These are phyloP conservation scores for Theretra japonica DNA, from an alignment of 2,888 invertebrate genomes.

Conservation along the genomic window DNA sequence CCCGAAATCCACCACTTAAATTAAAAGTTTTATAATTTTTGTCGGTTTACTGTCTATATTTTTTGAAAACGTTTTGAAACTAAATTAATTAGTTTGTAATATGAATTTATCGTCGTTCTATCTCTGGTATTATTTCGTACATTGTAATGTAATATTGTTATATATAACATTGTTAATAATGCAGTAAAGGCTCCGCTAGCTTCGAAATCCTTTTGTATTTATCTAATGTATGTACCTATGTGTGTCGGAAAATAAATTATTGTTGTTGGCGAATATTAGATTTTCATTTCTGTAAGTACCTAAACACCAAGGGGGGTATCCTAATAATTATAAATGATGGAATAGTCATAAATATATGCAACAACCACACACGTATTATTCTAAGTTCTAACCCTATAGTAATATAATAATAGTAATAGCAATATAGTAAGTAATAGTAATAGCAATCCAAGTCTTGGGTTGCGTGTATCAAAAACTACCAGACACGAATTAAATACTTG, in stretches of 20 bases:
- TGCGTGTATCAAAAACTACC: no score
- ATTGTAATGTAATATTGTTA: conserved; percentile 32
- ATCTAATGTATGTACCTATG: conserved; percentile 62
- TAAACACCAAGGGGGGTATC: no score
- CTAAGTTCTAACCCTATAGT: no score
- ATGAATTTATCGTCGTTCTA: not conserved
- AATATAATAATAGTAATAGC: no score
- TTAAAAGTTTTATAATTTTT: not conserved
- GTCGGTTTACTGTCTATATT: conserved; percentile 10
- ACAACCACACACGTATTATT: no score
- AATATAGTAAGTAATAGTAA: no score
- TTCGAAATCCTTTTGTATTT: conserved; percentile 66
- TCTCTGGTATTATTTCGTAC: conserved; percentile 6
- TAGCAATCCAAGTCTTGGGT: no score
- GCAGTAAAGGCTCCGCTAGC: conserved; percentile 68
- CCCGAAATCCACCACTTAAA: not conserved
- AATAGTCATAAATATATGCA: no score
- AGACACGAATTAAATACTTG: no score
- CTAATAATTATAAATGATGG: no score
- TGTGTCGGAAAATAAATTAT: conserved; percentile 81
- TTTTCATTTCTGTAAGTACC: not conserved
- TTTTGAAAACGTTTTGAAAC: not conserved
- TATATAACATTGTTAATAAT: conserved; percentile 29
- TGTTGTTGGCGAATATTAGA: conserved; percentile 72
- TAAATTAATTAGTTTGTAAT: not conserved